These are phyloP conservation scores for Heterotis niloticus DNA, from an alignment of 2,113 vertebrate species.

Conservation along the genomic window DNA sequence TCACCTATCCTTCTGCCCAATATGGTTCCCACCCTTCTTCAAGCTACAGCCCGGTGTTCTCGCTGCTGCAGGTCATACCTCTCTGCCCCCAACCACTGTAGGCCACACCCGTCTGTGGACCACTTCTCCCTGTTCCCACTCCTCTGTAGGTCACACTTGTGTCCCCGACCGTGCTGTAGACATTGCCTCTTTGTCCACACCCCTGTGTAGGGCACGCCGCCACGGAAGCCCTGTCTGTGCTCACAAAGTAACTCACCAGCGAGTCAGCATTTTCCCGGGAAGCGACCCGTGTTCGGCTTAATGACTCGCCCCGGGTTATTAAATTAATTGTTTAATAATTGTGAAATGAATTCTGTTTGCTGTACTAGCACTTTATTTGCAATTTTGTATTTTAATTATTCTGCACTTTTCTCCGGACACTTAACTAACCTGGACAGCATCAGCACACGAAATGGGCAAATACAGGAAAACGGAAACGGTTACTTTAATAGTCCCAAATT, in stretches of 20 bases:
- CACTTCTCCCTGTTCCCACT: background rate
- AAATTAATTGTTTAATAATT: slow-evolving; percentile 17
- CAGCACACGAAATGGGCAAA: background rate
- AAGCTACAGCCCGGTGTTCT: background rate
- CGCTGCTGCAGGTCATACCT: background rate
- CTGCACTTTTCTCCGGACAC: slow-evolving; percentile 1
- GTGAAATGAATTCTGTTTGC: slow-evolving; percentile 12
- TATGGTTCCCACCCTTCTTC: background rate
- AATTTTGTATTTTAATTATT: slow-evolving; percentile 18
- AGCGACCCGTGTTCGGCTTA: background rate
- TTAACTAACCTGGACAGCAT: background rate
- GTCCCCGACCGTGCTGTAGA: background rate
- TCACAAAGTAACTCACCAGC: background rate
- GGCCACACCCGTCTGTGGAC: background rate
- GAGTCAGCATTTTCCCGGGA: slow-evolving; percentile 1
- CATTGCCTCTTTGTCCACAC: background rate
- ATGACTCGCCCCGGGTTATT: background rate
- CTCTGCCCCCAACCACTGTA: background rate
- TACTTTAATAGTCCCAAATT: no score
- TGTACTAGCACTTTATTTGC: slow-evolving; percentile 12
- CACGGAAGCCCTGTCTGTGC: no score
- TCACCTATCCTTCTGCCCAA: no score
- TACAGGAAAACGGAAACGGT: no score
- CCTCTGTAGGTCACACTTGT: background rate
- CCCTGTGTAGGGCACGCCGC: no score